phyloP scores from a whole-genome alignment of 2,113 vertebrate genomes.

The Chionis minor region DNA sequence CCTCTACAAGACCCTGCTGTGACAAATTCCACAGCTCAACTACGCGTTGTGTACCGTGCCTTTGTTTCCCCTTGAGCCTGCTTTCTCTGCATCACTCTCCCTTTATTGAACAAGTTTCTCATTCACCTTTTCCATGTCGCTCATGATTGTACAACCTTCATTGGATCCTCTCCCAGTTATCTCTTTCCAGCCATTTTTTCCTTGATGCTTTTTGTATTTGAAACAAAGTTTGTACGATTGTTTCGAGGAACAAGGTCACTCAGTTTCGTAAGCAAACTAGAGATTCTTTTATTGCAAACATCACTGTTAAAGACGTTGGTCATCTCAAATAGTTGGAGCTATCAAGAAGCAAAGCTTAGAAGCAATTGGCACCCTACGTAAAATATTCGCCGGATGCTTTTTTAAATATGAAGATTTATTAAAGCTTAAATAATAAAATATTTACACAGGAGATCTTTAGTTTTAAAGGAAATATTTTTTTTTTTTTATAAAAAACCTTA shows the following conservation, averaged over 20 bases:
- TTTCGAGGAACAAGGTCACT: neutral
- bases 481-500: too few relatives aligned
- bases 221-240: neutral
- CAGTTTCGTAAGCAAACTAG: neutral
- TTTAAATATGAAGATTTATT: neutral
- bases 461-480: neutral
- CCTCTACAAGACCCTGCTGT: neutral
- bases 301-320: neutral
- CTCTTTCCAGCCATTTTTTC: neutral
- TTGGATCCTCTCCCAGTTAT: neutral
- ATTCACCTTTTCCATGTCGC: neutral
- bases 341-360: neutral
- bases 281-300: neutral
- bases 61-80: neutral
- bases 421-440: neutral
- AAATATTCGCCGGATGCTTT: neutral
- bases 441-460: neutral
- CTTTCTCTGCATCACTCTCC: neutral
- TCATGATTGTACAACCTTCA: neutral
- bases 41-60: rapidly evolving
- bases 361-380: neutral
- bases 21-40: neutral
- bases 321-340: neutral
- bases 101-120: neutral
- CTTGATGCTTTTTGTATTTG: neutral